phyloP scores from a whole-genome alignment of 2,113 vertebrate species.

The Onychorhynchus coronatus region DNA sequence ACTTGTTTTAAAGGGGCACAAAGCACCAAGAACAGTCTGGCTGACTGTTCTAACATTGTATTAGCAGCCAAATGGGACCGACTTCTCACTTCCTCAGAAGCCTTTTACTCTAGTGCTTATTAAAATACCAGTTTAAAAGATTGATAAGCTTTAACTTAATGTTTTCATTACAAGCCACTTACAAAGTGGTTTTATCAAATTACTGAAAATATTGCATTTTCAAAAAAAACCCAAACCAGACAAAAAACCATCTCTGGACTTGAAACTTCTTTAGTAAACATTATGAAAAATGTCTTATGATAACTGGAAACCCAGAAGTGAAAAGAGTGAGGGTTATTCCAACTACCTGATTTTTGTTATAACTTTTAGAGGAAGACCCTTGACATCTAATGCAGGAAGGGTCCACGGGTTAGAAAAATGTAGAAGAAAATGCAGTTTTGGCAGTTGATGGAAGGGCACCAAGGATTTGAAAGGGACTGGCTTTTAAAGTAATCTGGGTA shows the following conservation, averaged over 20 bases:
- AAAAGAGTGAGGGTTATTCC: background rate
- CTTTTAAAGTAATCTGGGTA: background rate
- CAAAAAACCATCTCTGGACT: background rate
- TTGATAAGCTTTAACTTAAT: background rate
- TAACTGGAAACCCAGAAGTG: background rate
- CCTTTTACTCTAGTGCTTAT: background rate
- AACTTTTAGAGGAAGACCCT: background rate
- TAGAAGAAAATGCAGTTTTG: background rate
- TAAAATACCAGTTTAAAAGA: background rate
- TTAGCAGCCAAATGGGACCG: background rate
- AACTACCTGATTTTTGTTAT: background rate
- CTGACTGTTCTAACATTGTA: background rate
- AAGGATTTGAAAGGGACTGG: background rate
- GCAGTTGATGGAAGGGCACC: background rate
- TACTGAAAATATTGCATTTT: background rate
- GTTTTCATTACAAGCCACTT: background rate
- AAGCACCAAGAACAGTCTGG: background rate
- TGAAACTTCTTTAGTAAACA: background rate
- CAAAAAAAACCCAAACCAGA: rapidly evolving
- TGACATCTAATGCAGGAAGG: background rate
- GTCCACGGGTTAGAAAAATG: background rate
- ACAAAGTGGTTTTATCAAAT: background rate
- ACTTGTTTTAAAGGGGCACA: background rate
- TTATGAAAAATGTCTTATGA: background rate
- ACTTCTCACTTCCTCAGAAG: background rate